Conservation (phyloP, 1,140 invertebrate genomes). For the Asbolus verrucosus region DNA sequence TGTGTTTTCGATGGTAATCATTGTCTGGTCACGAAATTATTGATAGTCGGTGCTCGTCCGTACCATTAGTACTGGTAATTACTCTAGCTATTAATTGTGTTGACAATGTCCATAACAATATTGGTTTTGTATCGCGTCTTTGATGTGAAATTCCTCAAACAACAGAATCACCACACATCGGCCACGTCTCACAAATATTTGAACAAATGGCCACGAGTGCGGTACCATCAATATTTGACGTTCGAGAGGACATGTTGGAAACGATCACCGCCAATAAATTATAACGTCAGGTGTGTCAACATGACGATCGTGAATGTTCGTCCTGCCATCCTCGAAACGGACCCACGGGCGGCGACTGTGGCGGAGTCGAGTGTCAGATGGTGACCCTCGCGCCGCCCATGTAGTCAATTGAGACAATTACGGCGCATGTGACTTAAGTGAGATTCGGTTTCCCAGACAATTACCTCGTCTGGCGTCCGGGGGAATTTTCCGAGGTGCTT, state of each 20-base stretch:
- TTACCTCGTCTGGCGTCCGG: not conserved
- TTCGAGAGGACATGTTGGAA: conserved; percentile 9
- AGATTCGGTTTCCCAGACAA: conserved; percentile 1
- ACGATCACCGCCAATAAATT: not conserved
- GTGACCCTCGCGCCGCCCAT: not conserved
- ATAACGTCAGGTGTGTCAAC: conserved; percentile 27
- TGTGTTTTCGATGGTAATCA: not conserved
- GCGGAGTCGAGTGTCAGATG: no score
- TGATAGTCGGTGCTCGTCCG: conserved; percentile 39
- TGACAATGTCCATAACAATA: conserved; percentile 22
- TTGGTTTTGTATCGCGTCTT: not conserved
- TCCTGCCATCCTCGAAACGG: no score
- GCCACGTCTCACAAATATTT: conserved; percentile 28
- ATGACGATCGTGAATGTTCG: no score
- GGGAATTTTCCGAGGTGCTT: not conserved
- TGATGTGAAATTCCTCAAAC: conserved; percentile 27
- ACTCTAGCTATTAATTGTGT: conserved; percentile 27
- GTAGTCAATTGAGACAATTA: not conserved
- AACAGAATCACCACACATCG: no score
- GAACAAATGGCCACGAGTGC: conserved; percentile 21
- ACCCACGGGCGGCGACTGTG: no score
- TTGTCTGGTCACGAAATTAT: conserved; percentile 35
- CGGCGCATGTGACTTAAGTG: not conserved
- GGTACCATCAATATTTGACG: conserved; percentile 35
- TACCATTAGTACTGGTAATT: conserved; percentile 40